Evolutionary conservation across 1,140 invertebrate species (phyloP).

Genomic region (Drosophila bifasciata): DNA sequence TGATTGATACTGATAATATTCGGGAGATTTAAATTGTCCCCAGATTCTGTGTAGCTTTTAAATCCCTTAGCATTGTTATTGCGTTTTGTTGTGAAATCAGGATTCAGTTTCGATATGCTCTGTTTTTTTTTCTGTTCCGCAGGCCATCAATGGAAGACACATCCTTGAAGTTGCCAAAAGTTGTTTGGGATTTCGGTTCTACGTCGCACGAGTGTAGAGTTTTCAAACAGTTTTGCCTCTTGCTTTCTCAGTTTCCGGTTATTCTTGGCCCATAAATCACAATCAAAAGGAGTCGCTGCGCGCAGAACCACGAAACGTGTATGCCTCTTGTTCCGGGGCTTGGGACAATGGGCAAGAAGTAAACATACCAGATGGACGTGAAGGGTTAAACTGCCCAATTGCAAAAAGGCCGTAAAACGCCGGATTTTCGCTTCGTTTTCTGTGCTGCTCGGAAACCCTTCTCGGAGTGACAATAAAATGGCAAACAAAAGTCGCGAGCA

Average conservation of each 20-base stretch:
- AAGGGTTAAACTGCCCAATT: slow-evolving; percentile 81
- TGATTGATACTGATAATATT: no score
- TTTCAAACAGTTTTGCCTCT: slow-evolving; percentile 24
- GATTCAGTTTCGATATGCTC: no score
- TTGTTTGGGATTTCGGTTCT: slow-evolving; percentile 2
- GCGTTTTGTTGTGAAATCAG: no score
- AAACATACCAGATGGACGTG: slow-evolving; percentile 64
- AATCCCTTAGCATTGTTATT: no score
- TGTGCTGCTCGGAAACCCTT: slow-evolving; percentile 61
- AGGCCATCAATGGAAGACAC: no score
- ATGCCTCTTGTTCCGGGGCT: slow-evolving; percentile 27
- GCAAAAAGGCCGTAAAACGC: slow-evolving; percentile 68
- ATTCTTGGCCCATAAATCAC: slow-evolving; percentile 71
- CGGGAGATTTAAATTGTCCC: no score
- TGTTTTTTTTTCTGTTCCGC: background rate
- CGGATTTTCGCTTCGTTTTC: slow-evolving; percentile 56
- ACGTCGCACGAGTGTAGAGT: slow-evolving; percentile 6
- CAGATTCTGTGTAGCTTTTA: no score
- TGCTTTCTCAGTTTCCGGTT: slow-evolving; percentile 53
- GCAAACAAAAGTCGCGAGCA: slow-evolving; percentile 71
- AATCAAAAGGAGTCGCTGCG: slow-evolving; percentile 44
- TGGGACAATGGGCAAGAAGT: slow-evolving; percentile 12
- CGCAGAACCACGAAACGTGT: slow-evolving; percentile 56
- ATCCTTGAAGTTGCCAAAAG: background rate
- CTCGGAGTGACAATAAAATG: slow-evolving; percentile 73